A percentile compares a stretch with the other conserved stretches of the same genome.
phyloP scores from a whole-genome alignment of 2,797 vertebrate genomes.

The Eulemur coronatus region DNA sequence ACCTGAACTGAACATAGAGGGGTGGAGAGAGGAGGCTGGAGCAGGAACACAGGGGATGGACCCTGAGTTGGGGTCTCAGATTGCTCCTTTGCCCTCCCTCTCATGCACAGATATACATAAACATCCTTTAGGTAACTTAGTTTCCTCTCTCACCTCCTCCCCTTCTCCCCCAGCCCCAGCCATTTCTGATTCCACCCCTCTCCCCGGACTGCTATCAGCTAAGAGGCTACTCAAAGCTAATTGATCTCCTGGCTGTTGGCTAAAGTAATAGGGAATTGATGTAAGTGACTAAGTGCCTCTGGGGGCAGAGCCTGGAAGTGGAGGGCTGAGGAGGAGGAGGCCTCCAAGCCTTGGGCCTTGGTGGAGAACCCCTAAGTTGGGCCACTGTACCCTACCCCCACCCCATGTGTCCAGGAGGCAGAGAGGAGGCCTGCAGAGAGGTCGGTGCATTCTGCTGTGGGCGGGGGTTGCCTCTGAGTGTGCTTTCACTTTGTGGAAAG shows the following conservation, averaged over 20 bases:
- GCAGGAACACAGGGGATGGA: not conserved
- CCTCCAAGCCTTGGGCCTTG: not conserved
- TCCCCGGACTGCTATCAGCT: conserved; percentile 43
- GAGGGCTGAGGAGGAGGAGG: not conserved
- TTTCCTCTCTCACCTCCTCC: not conserved
- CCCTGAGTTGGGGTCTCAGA: not conserved
- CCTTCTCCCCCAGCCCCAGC: not conserved
- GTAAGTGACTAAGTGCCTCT: conserved; percentile 65
- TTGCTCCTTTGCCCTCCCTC: not conserved
- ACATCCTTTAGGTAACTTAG: not conserved
- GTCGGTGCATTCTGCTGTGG: not conserved
- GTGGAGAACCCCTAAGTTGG: not conserved
- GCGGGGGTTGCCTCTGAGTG: not conserved
- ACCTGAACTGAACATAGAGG: not conserved
- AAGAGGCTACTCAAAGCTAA: conserved; percentile 68
- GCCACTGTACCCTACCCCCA: not conserved
- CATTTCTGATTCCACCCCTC: not conserved
- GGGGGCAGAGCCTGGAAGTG: not conserved
- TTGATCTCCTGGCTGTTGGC: conserved; percentile 69
- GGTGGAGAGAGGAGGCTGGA: not conserved
- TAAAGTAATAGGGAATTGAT: conserved; percentile 76
- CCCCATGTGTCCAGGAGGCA: not conserved
- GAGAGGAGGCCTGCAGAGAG: not conserved
- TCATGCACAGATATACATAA: not conserved
- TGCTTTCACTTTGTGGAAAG: conserved; percentile 16